Conservation (phyloP, 2,888 invertebrate species). For the Drosophila greeni region DNA sequence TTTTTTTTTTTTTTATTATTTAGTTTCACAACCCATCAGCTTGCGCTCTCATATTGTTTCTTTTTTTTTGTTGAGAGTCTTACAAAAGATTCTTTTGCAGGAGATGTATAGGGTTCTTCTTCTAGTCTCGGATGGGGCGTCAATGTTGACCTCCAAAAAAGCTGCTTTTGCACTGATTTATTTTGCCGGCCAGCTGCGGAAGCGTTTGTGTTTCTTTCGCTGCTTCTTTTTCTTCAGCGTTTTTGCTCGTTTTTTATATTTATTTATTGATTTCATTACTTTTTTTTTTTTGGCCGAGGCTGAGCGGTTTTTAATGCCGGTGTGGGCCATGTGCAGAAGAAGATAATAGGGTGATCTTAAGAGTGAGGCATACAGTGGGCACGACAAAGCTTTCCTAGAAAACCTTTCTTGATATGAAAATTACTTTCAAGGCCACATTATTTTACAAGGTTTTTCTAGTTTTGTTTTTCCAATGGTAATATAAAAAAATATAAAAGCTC, state of each 20-base stretch:
- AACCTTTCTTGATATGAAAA: too few species aligned
- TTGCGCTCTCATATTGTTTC: conserved; percentile 18
- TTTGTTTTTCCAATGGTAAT: not conserved
- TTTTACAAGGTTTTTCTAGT: not conserved
- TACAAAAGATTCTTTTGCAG: conserved; percentile 13
- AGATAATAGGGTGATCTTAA: conserved; percentile 6
- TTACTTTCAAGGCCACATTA: not conserved
- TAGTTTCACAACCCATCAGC: conserved; percentile 21
- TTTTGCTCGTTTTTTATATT: conserved; percentile 1
- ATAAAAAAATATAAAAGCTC: too few species aligned
- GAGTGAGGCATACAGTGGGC: not conserved
- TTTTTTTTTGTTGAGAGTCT: conserved; percentile 11
- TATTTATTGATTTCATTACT: conserved; percentile 46
- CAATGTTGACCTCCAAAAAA: conserved; percentile 62
- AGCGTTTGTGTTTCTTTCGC: conserved; percentile 26
- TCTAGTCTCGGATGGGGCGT: conserved; percentile 50
- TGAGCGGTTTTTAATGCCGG: conserved; percentile 46
- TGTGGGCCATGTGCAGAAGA: conserved; percentile 64
- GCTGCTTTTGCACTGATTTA: conserved; percentile 47
- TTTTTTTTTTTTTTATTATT: conserved; percentile 42
- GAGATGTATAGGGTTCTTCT: conserved; percentile 20
- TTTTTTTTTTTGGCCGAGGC: conserved; percentile 45
- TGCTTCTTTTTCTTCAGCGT: not conserved
- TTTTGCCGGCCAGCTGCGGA: conserved; percentile 49
- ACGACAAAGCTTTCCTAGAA: too few species aligned